Evolutionary conservation across 2,888 invertebrate genomes (phyloP), one percentile per base, ranked within the genome.

Genomic region (Drosophila greeni): DNA sequence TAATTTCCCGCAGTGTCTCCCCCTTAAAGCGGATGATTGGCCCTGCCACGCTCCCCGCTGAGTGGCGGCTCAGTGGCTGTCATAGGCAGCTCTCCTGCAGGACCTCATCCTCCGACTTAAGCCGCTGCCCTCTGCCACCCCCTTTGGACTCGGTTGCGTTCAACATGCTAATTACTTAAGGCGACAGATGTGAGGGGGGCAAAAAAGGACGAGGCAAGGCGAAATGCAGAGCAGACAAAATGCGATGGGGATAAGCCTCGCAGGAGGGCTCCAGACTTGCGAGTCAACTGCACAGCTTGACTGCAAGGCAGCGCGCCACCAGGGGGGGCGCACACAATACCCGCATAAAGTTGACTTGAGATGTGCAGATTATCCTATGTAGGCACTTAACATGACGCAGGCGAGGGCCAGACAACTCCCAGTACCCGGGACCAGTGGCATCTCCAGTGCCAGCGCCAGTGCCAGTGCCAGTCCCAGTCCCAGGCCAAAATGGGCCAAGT

Each of bases 321-420:
- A 33, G 55, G 23, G 66, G 66, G 62, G 60, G 67, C 64, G 62
- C 72, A 64, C 74, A 74, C 76, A 79, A 77, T 60, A 37, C 45
- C 61, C 59, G 59, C 14, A 60, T 72, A 81, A 71, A 70, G 76
- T 76, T 62, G 80, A 66, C 78, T 85, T 75, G 85, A 83, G 78
- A 72, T 77, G 82, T 70, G 81, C 66, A 83, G 85, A 85, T 85
- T 81, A 81, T 81, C 83, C 85, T 77, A 62, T 81, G 83, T 83
- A 81, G 81, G 81, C 85, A 82, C 85, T 85, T 82, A 83, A 77
- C 78, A 67, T 65, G 64, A 62, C 51, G 39, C 68, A 66, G 61
- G 54, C 39, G 39, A 43, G 39, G 42, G 36, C 49, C 56, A 56
- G 39, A 52, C 47, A 45, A 45, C 66, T 66, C 66, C 54, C 66